phyloP scores from a whole-genome alignment of 2,797 vertebrate species.

The Echeneis naucrates region DNA sequence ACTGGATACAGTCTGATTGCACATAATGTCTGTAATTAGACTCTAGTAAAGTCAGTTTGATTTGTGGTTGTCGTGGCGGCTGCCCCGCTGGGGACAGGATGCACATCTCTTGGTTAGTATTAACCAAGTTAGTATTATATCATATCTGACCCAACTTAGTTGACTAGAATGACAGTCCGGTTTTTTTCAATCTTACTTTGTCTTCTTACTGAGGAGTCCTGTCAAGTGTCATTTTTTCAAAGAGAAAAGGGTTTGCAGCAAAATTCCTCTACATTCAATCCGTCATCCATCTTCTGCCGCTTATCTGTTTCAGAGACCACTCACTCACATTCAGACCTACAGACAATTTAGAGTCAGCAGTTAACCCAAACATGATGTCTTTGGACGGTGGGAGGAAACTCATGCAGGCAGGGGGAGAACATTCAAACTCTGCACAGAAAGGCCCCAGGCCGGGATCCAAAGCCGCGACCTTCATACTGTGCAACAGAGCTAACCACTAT shows the following conservation, averaged over 20 bases:
- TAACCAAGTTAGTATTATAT: not conserved
- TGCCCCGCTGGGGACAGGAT: not conserved
- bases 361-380: no score
- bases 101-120: not conserved
- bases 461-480: no score
- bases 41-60: constrained; percentile 11
- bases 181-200: not conserved
- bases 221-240: not conserved
- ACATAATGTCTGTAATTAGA: constrained; percentile 9
- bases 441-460: no score
- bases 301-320: no score
- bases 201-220: not conserved
- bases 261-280: no score
- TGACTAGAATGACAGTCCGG: not conserved
- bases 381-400: no score
- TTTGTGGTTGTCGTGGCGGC: constrained; percentile 17
- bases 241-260: not conserved
- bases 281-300: no score
- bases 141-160: no score
- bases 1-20: constrained; percentile 11
- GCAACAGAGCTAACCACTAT: no score
- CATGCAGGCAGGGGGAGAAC: no score
- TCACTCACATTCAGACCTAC: not conserved
- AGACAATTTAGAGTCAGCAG: no score
- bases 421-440: no score